These are phyloP conservation scores for Allophyes oxyacanthae DNA, from an alignment of 2,888 invertebrate species.

Conservation along the genomic window DNA sequence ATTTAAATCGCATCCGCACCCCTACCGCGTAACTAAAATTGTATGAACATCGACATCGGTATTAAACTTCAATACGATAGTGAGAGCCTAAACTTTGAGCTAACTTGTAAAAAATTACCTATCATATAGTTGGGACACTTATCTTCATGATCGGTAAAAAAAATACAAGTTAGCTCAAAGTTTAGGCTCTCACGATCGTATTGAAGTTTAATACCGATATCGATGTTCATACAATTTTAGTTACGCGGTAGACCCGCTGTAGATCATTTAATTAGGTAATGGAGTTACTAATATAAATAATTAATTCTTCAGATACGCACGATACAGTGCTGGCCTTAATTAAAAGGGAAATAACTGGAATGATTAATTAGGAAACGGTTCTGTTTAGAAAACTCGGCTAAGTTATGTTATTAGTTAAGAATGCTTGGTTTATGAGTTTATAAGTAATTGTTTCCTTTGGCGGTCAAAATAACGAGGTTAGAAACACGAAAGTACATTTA, in stretches of 20 bases:
- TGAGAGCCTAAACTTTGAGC: too few relatives aligned
- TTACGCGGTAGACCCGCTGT: too few relatives aligned
- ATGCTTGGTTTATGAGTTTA: slow-evolving; percentile 14
- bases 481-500: background rate
- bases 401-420: slow-evolving; percentile 19
- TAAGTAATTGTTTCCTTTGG: slow-evolving; percentile 38
- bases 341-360: slow-evolving; percentile 27
- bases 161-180: too few relatives aligned
- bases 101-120: too few relatives aligned
- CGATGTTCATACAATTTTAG: too few relatives aligned
- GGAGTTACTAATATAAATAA: slow-evolving; percentile 40
- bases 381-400: slow-evolving; percentile 31
- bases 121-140: too few relatives aligned
- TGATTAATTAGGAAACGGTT: slow-evolving; percentile 29
- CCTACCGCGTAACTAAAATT: too few relatives aligned
- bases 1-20: slow-evolving; percentile 63
- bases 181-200: too few relatives aligned
- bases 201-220: too few relatives aligned
- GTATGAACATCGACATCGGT: too few relatives aligned
- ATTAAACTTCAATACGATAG: too few relatives aligned
- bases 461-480: slow-evolving; percentile 11
- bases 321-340: slow-evolving; percentile 26
- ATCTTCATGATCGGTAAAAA: too few relatives aligned
- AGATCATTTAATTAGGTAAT: slow-evolving; percentile 54
- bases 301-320: slow-evolving; percentile 26